A percentile compares a stretch with the other conserved stretches of the same genome.
phyloP scores from a whole-genome alignment of 2,113 vertebrate species.

The Zapus hudsonius region DNA sequence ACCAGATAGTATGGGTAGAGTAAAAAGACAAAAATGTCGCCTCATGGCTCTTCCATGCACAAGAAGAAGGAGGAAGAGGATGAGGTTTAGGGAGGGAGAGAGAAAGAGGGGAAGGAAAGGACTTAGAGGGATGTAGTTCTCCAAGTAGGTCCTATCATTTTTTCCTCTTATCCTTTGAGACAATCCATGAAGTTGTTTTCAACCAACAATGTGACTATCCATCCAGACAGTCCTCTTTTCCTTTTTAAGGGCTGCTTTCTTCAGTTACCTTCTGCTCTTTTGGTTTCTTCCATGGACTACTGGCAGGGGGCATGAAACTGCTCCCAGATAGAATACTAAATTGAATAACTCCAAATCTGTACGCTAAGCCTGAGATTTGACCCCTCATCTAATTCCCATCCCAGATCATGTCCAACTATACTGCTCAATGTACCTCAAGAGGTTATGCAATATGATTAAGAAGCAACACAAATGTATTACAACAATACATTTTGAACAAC shows the following conservation, averaged over 20 bases:
- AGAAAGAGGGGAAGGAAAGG: not conserved
- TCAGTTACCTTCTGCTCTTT: not conserved
- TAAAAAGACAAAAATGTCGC: not conserved
- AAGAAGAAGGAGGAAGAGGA: no score
- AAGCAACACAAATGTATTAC: slow-evolving; percentile 6
- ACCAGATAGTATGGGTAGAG: not conserved
- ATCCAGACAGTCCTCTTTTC: not conserved
- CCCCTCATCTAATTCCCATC: slow-evolving; percentile 37
- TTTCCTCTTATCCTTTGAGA: not conserved
- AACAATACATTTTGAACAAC: slow-evolving; percentile 51
- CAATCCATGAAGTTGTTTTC: not conserved
- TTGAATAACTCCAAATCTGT: slow-evolving; percentile 49
- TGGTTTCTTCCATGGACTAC: not conserved
- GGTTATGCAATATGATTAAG: slow-evolving; percentile 46
- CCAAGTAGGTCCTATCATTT: not conserved
- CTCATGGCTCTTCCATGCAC: not conserved
- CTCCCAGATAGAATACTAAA: not conserved
- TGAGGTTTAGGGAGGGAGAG: not conserved
- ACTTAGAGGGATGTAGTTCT: no score
- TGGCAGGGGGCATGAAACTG: not conserved
- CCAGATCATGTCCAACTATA: slow-evolving; percentile 40
- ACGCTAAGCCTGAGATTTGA: not conserved
- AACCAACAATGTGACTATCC: not conserved
- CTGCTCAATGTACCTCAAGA: not conserved
- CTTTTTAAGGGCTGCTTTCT: not conserved